Base-by-base conservation (phyloP, 92 coral and sea anemone species). In the Porites lobata region DNA sequence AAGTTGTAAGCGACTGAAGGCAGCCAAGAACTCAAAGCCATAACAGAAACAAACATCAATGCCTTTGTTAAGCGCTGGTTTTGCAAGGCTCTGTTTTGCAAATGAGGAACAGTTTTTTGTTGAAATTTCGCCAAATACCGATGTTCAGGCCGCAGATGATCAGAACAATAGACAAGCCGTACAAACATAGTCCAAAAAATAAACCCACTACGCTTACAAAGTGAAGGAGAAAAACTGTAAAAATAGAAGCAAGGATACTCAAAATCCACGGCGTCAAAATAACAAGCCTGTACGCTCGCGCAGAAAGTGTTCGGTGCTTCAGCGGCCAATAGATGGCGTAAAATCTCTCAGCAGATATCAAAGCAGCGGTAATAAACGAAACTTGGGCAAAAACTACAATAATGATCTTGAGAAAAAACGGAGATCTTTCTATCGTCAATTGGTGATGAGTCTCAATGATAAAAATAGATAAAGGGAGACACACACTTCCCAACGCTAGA, bases 61-160 rank as follows among this genome's bases (percentile, higher is more conserved):
- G 70, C 58, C 11, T 29, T 77, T 38, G 81, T 77, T 19, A 58
- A 32, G 8, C 81, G 81, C 11, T 32, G 19, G 81, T 59, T 77
- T 77, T 58, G 70, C 9, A 14, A 38, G 18, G 29, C 70, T 38
- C 82, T 38, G 82, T 61, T 61, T 18, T 38, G 82, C 29, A 38
- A 38, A 15, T 61, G 82, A 2, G 51, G 47, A 9, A 61, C 9
- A 6, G 54, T 58, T 43, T 29, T 18, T 3, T 17, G 24, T 29
- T 78, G 70, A 78, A 78, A 78, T 8, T n/a, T 38, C 82, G 38
- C 82, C 82, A 78, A 61, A 78, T 78, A 10, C 15, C 17, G 18
- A 78, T 38, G 82, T 78, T 63, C 32, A 68, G 62, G 8, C 70
- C 56, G 29, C 82, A 61, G 9, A 61, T 20, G 9, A 29, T 62